Evolutionary conservation across 2,797 vertebrate species (phyloP), one percentile per base, ranked within the genome.

Genomic region (Pseudopleuronectes americanus): DNA sequence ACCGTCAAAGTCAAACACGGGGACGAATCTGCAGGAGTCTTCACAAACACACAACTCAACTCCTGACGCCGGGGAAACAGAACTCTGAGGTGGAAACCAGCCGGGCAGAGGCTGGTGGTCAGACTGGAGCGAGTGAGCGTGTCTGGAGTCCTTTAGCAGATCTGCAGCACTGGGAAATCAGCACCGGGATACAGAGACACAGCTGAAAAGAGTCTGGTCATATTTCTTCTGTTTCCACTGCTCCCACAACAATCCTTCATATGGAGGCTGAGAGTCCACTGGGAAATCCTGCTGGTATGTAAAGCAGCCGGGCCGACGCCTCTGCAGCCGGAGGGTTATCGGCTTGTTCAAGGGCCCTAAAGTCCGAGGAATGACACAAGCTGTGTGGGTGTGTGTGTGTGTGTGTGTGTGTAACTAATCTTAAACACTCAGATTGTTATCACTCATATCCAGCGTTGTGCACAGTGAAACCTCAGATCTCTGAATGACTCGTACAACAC

Each of bases 191-290:
- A 57, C 57, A 53, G 55, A 28, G 51, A 71, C 31, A 74, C 65
- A 79, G 87, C 79, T 76, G 71, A 81, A 89, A n/a, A n/a, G 26
- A 48, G 19, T 85, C 84, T 88, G 88, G 52, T 77, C 83, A 78
- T 83, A 86, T 87, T 87, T 87, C 85, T 80, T 84, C 31, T 66
- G 74, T 84, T 84, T 88, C 70, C 68, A 79, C 69, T 66, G 73
- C 56, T 83, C 75, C 57, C 77, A 79, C 77, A 79, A 68, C 38
- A 79, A 83, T 85, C 76, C 59, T 68, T 79, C 77, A 74, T 54
- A 54, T 24, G 36, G 36, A 63, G 63, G 49, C 66, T 24, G 80
- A 71, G 57, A 23, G 47, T 64, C 77, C 63, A 9, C 36, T 12
- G 60, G 74, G 85, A 26, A 61, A 60, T 66, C 49, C 41, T 33